Base-by-base conservation (phyloP, 2,888 invertebrate species). In the Agrochola lota region DNA sequence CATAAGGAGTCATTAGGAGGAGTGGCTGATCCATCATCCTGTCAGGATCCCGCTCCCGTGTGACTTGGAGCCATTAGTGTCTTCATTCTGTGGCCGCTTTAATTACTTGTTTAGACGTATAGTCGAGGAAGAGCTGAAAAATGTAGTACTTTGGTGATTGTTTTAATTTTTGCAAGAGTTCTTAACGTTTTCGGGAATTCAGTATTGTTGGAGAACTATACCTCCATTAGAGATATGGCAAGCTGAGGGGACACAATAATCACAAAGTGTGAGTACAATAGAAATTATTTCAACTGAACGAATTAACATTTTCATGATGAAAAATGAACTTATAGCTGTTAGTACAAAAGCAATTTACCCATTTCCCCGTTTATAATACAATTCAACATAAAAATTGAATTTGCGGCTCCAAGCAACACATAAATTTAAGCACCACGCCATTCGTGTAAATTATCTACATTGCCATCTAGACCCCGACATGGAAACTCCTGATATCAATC, bases 1-100 rank as follows among this genome's bases (percentile, higher is more conserved):
- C 89, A 88, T 85, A 86, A 88, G 90, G 84, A 90, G 89, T 92
- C 92, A 93, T 93, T 93, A 93, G 81, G 63, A 81, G 80, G 86
- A 92, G 92, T 92, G 90, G 87, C 78, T 79, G 86, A 93, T 93
- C 91, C 90, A 93, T 93, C 93, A 93, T 91, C 67, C 92, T 91
- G 92, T 93, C 93, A 89, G 88, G 86, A 82, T 83, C 85, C 62
- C 84, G 83, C 86, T 90, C 88, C 86, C 88, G 86, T 89, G 90
- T 84, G 90, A 89, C 91, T 90, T 84, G 87, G 67, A 80, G 85
- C 89, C 91, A 90, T 92, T 91, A 91, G 88, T 83, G 88, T 85
- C 86, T 90, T 88, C 87, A 90, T 91, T 90, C 82, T 88, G 89
- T 87, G 90, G 89, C 82, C 73, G 85, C 88, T 90, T 90, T 91